A percentile compares a stretch with the other conserved stretches of the same genome.
These are phyloP conservation scores for Pao palembangensis DNA, from an alignment of 2,113 vertebrate species.

Conservation along the genomic window DNA sequence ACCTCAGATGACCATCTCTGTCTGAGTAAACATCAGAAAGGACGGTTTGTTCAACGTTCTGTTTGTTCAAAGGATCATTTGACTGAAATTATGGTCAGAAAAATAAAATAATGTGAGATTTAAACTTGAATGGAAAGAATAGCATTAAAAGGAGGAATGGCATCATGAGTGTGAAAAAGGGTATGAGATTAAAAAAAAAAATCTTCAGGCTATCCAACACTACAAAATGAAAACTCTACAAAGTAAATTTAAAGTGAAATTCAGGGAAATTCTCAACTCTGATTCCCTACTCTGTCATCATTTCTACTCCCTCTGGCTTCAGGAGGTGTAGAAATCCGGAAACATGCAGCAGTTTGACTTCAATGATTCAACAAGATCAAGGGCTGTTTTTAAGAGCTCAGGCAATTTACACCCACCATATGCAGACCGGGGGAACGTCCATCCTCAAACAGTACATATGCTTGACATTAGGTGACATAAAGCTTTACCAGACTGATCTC, in stretches of 20 bases:
- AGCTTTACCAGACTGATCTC: neutral
- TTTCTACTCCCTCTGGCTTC: conserved; percentile 10
- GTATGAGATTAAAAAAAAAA: conserved; percentile 13
- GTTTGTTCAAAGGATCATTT: too few species aligned
- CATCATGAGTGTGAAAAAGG: too few species aligned
- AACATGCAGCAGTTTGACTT: conserved; percentile 17
- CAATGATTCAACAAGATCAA: conserved; percentile 29
- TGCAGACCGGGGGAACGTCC: too few species aligned
- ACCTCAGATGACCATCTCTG: too few species aligned
- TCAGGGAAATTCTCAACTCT: conserved; percentile 14
- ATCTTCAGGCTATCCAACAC: conserved; percentile 20
- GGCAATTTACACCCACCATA: neutral
- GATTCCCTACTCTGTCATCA: conserved; percentile 13
- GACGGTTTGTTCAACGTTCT: too few species aligned
- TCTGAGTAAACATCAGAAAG: too few species aligned
- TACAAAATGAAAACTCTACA: conserved; percentile 9
- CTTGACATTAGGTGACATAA: conserved; percentile 6
- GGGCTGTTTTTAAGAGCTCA: conserved; percentile 12
- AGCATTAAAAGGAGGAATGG: too few species aligned
- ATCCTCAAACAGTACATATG: neutral
- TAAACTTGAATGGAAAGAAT: neutral
- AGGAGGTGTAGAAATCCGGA: conserved; percentile 20
- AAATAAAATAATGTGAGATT: neutral
- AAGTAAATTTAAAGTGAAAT: conserved; percentile 5
- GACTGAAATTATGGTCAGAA: neutral